Evolutionary conservation across 2,888 invertebrate species (phyloP), one percentile per base, ranked within the genome.

Genomic region (Agrochola macilenta): DNA sequence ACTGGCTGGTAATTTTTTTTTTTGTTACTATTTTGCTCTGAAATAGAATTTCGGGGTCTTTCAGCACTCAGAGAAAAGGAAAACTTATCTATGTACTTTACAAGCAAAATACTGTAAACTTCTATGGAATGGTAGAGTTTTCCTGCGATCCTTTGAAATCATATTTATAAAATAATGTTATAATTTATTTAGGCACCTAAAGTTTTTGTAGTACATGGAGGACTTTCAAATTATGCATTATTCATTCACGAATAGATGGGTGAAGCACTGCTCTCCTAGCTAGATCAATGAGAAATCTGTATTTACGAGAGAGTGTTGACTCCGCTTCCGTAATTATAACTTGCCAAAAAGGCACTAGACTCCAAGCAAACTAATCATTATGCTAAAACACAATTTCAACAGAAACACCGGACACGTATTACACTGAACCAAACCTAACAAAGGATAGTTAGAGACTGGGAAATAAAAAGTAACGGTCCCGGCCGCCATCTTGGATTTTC

Each of bases 401-500:
- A 65, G 2, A 65, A 49, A 26, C 68, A 69, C 43, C 39, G 30
- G 66, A 54, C 57, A 58, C 82, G 77, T 63, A 49, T 35, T 57
- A 57, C 54, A 54, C 26, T 69, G 66, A 82, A 68, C 66, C 26
- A 35, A 72, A 57, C 30, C 43, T 71, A 61, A 75, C 76, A 77
- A 76, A 82, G 58, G 69, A 69, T 74, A 68, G 86, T 82, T 60
- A 83, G 54, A 69, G 79, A 73, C 71, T 71, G 58, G 23, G 49
- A 78, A 74, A 83, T 86, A 83, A 83, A 83, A 83, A 83, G 68
- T 83, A 83, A 83, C 86, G 71, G 74, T n/a, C 52, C 1, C 26
- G 23, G 8, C 52, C 30, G 76, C 82, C 83, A 83, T 86, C 68
- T 86, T 83, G 74, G 46, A 70, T 83, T 82, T 83, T 78, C 72